Base-by-base conservation (phyloP, 2,888 invertebrate species). In the Uloborus plumipes region DNA sequence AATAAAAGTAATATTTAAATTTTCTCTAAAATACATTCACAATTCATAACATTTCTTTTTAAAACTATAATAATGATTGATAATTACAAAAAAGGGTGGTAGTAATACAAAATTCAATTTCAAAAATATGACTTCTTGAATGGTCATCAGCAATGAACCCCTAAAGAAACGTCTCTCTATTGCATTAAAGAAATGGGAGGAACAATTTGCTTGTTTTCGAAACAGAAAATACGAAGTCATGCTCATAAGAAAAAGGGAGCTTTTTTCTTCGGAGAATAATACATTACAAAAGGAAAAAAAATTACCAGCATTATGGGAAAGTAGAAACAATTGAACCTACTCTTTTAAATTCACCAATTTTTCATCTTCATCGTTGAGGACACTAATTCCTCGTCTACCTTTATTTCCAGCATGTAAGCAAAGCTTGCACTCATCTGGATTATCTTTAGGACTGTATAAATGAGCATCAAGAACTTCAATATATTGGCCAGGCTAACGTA, bases 381-480 rank as follows among this genome's bases (percentile, higher is more conserved):
- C 72, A 39, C 31, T 20, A 20, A 83, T 77, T 14, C 77, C 83
- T 22, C 83, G 72, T n/a, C 67, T 67, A 58, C 76, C 76, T 58
- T 77, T 77, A 26, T 55, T 72, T 22, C 73, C 72, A 18, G 76
- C 50, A 77, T 72, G 77, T 18, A 83, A 55, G 51, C 71, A 72
- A 3, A 83, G 62, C 49, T 83, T 83, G 31, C 31, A 22, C 9
- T 76, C 67, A 20, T 76, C 77, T 55, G 77, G 77, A 62, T 76
- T 77, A 18, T 51, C 22, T 53, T 49, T 59, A 15, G 76, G 76
- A 39, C 67, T 67, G 47, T 73, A 77, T 11, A 77, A 18, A 62
- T 76, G 76, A 13, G 73, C 83, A 58, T 83, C 73, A n/a, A 26
- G 67, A 4, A 83, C 47, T 67, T 77, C 76, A 72, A 83, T 73